phyloP scores from a whole-genome alignment of 2,113 vertebrate genomes.

The Neomonachus schauinslandi region DNA sequence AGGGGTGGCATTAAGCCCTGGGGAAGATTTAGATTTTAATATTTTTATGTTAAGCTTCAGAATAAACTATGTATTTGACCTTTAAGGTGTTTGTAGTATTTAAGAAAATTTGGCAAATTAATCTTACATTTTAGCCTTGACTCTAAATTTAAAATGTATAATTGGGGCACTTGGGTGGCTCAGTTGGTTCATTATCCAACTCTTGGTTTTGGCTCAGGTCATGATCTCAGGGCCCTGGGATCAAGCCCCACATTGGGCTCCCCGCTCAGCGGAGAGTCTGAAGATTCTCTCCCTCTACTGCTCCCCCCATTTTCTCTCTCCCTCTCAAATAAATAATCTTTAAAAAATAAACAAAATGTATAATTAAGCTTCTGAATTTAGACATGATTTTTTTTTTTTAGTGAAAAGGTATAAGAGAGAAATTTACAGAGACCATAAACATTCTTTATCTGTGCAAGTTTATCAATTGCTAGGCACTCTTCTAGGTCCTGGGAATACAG shows the following conservation, averaged over 20 bases:
- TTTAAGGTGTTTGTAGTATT: background rate
- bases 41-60: background rate
- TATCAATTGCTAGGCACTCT: accelerated
- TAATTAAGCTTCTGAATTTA: background rate
- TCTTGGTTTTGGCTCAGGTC: background rate
- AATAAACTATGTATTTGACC: background rate
- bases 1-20: too few relatives aligned
- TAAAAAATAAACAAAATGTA: background rate
- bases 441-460: background rate
- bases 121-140: background rate
- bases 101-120: constrained; percentile 29
- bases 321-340: background rate
- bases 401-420: background rate
- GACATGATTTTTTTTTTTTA: background rate
- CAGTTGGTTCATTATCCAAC: background rate
- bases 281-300: background rate
- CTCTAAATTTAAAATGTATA: background rate
- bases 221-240: background rate
- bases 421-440: background rate
- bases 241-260: background rate
- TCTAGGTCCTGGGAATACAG: background rate
- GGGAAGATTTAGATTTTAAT: background rate
- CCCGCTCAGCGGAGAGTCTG: background rate
- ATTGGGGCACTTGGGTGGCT: background rate
- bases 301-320: too few relatives aligned